Conservation (phyloP, 2,113 vertebrate genomes). For the Phrynosoma blainvillii region DNA sequence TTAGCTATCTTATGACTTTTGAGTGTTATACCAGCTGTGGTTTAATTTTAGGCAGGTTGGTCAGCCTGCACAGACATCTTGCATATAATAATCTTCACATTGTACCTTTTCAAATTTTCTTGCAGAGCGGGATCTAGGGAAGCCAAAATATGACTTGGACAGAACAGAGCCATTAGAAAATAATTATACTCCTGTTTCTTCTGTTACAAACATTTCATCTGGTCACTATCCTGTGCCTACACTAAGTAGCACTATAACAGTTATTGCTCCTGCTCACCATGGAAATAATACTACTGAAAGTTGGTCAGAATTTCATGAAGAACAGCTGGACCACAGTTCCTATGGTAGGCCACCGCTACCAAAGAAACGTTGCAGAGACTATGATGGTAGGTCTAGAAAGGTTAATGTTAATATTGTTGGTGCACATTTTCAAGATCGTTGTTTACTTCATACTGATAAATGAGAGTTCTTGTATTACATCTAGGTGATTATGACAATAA, state of each 20-base stretch:
- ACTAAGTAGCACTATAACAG: slow-evolving; percentile 95
- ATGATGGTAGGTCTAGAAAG: slow-evolving; percentile 85
- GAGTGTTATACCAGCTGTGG: too few relatives aligned
- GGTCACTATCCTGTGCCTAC: slow-evolving; percentile 92
- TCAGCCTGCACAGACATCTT: neutral
- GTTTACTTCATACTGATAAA: neutral
- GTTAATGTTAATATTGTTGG: neutral
- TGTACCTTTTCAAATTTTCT: slow-evolving; percentile 44
- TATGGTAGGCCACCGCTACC: slow-evolving; percentile 86
- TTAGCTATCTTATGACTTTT: neutral
- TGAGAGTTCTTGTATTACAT: neutral
- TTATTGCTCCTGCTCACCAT: slow-evolving; percentile 94
- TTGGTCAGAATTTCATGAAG: slow-evolving; percentile 92
- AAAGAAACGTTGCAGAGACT: slow-evolving; percentile 96
- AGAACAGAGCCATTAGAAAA: slow-evolving; percentile 83
- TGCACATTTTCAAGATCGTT: too few relatives aligned
- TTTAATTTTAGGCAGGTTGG: neutral
- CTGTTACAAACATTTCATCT: slow-evolving; percentile 84
- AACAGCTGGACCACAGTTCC: slow-evolving; percentile 87
- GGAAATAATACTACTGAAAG: slow-evolving; percentile 94
- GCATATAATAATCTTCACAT: neutral
- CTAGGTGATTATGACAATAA: neutral
- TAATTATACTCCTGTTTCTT: slow-evolving; percentile 83
- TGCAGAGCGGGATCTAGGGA: slow-evolving; percentile 91
- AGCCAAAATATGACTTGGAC: slow-evolving; percentile 91